Percentiles rank a stretch among this genome's conserved stretches.
These are phyloP conservation scores for Vanessa atalanta DNA, from an alignment of 1,140 invertebrate genomes.

Conservation along the genomic window DNA sequence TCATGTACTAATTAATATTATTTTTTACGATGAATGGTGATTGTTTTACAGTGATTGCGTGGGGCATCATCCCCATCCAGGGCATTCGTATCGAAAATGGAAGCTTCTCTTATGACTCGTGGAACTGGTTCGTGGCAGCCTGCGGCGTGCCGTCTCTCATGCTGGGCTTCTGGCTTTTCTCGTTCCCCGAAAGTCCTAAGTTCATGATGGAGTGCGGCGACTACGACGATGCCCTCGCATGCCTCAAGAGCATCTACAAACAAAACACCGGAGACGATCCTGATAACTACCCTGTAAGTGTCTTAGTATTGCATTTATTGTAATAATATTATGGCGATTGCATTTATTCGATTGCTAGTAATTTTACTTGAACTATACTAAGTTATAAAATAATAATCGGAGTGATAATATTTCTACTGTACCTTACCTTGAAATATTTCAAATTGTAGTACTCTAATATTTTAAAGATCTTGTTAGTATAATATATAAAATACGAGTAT, in stretches of 20 bases:
- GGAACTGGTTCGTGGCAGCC: constrained; percentile 88
- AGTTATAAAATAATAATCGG: too few relatives aligned
- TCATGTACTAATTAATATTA: too few relatives aligned
- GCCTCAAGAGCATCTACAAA: constrained; percentile 85
- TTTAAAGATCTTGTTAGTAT: background rate
- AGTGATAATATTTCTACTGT: too few relatives aligned
- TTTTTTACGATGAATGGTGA: background rate
- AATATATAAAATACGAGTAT: background rate
- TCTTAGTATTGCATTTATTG: background rate
- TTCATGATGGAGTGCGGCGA: constrained; percentile 89
- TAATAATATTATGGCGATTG: background rate
- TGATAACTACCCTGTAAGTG: constrained; percentile 85
- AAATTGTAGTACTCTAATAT: too few relatives aligned
- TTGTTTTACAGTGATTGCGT: constrained; percentile 83
- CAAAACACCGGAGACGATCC: constrained; percentile 86
- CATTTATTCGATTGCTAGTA: too few relatives aligned
- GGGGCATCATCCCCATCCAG: constrained; percentile 85
- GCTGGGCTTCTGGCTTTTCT: constrained; percentile 85
- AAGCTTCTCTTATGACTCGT: constrained; percentile 85
- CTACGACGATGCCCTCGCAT: constrained; percentile 85
- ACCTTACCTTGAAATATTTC: too few relatives aligned
- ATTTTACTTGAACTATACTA: too few relatives aligned
- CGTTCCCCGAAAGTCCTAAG: constrained; percentile 93
- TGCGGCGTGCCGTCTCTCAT: constrained; percentile 84
- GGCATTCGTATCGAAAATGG: constrained; percentile 81